Base-by-base conservation (phyloP, 2,797 vertebrate species). In the Fundulus diaphanus region DNA sequence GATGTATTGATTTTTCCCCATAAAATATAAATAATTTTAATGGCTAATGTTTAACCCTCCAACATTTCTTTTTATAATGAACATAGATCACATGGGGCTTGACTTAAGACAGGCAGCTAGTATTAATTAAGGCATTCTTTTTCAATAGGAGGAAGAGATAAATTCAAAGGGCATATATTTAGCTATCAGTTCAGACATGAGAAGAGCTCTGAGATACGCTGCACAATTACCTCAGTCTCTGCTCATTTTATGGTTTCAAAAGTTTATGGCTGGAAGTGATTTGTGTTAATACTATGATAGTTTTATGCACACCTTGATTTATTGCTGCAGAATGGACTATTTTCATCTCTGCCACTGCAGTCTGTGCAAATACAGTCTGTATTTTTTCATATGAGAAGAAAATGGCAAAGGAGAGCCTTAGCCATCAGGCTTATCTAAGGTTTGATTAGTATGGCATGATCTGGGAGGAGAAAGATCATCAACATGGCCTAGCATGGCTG, bases 371-470 rank as follows among this genome's bases (percentile, higher is more conserved):
- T 70, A 51, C 40, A 13, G 27, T 78, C 16, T 16, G 15, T 48
- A 54, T 31, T 29, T 29, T 66, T 6, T 15, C 9, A 27, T 31
- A 52, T 59, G 16, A 61, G 56, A 77, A 35, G 27, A 49, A 54
- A 74, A 15, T 3, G 24, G 72, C 54, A 3, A 52, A 48, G 61
- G n/a, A 22, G 59, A 44, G 1, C 44, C 1, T 27, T 20, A 59
- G 65, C 48, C 46, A 7, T 69, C 44, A 29, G 18, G 9, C 20
- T 37, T 67, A 48, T 40, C 42, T 13, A 12, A 8, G 18, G 51
- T 68, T 73, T 61, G 51, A 87, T 18, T 27, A 57, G 31, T 42
- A 42, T 31, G 67, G 51, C 35, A 68, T 51, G 72, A 79, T 73
- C 37, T 48, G 52, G 8, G 24, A 0, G 16, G 3, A 46, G 0